These are phyloP conservation scores for Dicranocentrus wangi DNA, from an alignment of 2,888 invertebrate species.

Conservation along the genomic window DNA sequence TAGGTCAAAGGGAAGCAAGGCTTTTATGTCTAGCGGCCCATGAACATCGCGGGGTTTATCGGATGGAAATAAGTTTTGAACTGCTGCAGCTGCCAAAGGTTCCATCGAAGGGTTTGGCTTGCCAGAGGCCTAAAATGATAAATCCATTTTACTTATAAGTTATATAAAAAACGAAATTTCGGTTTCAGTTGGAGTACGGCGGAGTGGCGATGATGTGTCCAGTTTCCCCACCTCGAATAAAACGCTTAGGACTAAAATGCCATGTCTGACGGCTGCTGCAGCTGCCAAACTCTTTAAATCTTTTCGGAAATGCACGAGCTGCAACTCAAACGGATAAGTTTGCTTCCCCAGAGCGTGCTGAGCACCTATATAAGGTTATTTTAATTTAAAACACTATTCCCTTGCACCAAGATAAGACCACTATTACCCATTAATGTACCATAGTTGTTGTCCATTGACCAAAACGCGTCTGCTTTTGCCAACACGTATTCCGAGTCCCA, in stretches of 20 bases:
- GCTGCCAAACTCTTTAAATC: slow-evolving; percentile 19
- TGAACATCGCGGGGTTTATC: slow-evolving; percentile 60
- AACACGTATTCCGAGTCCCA: slow-evolving; percentile 66
- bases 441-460: slow-evolving; percentile 37
- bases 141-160: too few species aligned
- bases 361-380: too few species aligned
- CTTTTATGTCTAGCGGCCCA: slow-evolving; percentile 65
- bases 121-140: slow-evolving; percentile 23
- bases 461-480: slow-evolving; percentile 52
- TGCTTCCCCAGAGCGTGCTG: slow-evolving; percentile 47
- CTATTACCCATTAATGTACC: too few species aligned
- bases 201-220: not conserved
- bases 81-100: slow-evolving; percentile 54
- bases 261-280: slow-evolving; percentile 42
- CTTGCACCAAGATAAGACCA: too few species aligned
- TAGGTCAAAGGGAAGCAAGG: slow-evolving; percentile 60
- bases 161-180: not conserved
- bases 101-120: slow-evolving; percentile 57
- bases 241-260: slow-evolving; percentile 58
- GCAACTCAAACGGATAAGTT: slow-evolving; percentile 60
- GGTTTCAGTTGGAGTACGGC: not conserved
- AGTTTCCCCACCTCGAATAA: slow-evolving; percentile 60
- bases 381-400: too few species aligned
- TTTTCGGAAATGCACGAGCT: slow-evolving; percentile 65
- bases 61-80: slow-evolving; percentile 50